Conservation (phyloP, 2,113 vertebrate species). For the Lampris megalopsis region DNA sequence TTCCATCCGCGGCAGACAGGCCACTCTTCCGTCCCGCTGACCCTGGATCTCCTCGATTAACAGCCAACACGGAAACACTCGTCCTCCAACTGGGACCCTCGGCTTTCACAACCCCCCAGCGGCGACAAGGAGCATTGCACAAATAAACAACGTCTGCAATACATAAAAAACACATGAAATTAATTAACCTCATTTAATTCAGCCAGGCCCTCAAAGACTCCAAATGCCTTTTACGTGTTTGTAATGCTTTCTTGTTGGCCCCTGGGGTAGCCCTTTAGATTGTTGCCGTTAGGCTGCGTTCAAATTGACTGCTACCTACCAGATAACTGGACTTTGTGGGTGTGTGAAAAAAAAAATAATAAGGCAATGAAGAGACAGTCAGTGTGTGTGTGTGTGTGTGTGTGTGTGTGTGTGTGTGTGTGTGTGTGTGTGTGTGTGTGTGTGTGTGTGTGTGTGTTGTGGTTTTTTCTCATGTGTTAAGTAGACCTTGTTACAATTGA, state of each 20-base stretch:
- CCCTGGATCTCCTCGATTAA: conserved; percentile 43
- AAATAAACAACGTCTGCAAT: neutral
- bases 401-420: conserved; percentile 20
- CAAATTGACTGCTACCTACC: conserved; percentile 53
- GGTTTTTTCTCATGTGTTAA: no score
- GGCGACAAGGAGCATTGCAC: conserved; percentile 21
- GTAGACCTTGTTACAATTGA: neutral
- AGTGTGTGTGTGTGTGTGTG: conserved; percentile 25
- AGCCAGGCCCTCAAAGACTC: conserved; percentile 48
- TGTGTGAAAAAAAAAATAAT: conserved; percentile 42
- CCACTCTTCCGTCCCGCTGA: conserved; percentile 49
- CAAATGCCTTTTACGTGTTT: conserved; percentile 56
- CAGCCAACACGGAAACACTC: conserved; percentile 1
- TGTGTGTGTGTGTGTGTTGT: neutral
- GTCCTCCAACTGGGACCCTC: neutral
- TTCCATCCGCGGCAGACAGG: conserved; percentile 45
- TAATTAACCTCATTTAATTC: conserved; percentile 62
- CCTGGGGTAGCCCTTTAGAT: conserved; percentile 55
- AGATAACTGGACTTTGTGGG: conserved; percentile 50
- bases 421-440: conserved; percentile 19
- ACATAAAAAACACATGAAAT: conserved; percentile 55
- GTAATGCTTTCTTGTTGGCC: conserved; percentile 54
- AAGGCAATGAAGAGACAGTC: conserved; percentile 26
- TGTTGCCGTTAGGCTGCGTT: conserved; percentile 50
- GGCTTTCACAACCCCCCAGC: conserved; percentile 46